Evolutionary conservation across 2,113 vertebrate genomes (phyloP), one percentile per base, ranked within the genome.

Genomic region (Lepus timidus): DNA sequence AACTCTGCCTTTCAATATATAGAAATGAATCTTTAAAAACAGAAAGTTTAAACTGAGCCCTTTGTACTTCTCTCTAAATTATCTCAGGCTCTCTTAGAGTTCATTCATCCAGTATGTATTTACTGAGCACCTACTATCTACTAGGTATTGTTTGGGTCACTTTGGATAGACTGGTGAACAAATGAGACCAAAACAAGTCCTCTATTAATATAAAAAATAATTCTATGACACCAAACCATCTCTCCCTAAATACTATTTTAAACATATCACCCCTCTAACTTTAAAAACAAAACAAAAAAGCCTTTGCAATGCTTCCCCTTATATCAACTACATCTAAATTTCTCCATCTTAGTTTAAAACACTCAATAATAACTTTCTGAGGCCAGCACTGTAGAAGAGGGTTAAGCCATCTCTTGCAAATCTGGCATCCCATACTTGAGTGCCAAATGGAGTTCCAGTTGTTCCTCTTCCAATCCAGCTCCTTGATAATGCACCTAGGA

Each of bases 31-130:
- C 39, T 39, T 39, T 39, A 39, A 39, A 39, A 39, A 39, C 4
- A 39, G 39, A 39, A 39, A 39, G 39, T 39, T 39, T 39, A 39
- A 39, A 39, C 58, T 78, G 64, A 33, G 12, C 65, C 61, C 19
- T 79, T 31, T 94, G 33, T 22, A 16, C 11, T 70, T 79, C 11
- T 68, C 16, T 87, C 64, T 39, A 20, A 62, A 33, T 93, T 87
- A 87, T 25, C 67, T 87, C 49, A 80, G 33, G 71, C n/a, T 91
- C 44, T 68, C 17, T 84, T 70, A 92, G 93, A 39, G 49, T 49
- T 95, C 29, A 93, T 83, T 90, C 76, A 88, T 20, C n/a, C 16
- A 17, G 20, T 68, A 96, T 76, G 25, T 23, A 95, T 85, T 92
- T 79, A 78, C 8, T 70, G 23, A 94, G 65, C 19, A 20, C 23